These are phyloP conservation scores for Salvelinus alpinus DNA, from an alignment of 2,113 vertebrate genomes.

Conservation along the genomic window DNA sequence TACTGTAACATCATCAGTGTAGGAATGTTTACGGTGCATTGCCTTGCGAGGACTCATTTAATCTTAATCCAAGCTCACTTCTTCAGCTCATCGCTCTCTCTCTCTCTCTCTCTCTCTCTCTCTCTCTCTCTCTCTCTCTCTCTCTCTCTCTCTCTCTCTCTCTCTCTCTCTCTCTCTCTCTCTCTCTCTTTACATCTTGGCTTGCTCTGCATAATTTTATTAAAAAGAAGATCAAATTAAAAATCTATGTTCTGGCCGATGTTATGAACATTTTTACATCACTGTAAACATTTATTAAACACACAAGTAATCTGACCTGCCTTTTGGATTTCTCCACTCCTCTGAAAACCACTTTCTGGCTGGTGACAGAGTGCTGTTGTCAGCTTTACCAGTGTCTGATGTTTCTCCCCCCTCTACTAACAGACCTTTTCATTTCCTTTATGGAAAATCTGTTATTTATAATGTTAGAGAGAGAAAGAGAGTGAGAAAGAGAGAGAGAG, in stretches of 20 bases:
- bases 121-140: too few species aligned
- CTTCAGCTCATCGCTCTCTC: not conserved
- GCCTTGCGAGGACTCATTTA: not conserved
- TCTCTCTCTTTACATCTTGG: too few species aligned
- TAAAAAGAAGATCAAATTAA: constrained; percentile 45
- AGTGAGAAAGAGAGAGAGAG: constrained; percentile 4
- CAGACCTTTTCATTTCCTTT: constrained; percentile 94
- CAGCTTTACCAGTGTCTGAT: constrained; percentile 71
- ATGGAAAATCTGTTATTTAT: constrained; percentile 98
- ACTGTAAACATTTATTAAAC: constrained; percentile 72
- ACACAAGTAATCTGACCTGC: constrained; percentile 69
- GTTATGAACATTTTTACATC: constrained; percentile 72
- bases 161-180: too few species aligned
- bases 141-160: too few species aligned
- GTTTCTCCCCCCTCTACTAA: constrained; percentile 58
- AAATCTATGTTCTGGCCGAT: constrained; percentile 67
- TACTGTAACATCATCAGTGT: too few species aligned
- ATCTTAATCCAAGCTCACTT: not conserved
- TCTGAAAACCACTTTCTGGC: constrained; percentile 34
- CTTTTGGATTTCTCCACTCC: constrained; percentile 29
- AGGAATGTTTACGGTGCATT: too few species aligned
- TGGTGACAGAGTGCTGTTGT: constrained; percentile 75
- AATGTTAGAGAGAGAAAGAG: constrained; percentile 59
- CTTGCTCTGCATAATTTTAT: too few species aligned
- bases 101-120: not conserved